Base-by-base conservation (phyloP, 2,113 vertebrate genomes). In the Lepus europaeus region DNA sequence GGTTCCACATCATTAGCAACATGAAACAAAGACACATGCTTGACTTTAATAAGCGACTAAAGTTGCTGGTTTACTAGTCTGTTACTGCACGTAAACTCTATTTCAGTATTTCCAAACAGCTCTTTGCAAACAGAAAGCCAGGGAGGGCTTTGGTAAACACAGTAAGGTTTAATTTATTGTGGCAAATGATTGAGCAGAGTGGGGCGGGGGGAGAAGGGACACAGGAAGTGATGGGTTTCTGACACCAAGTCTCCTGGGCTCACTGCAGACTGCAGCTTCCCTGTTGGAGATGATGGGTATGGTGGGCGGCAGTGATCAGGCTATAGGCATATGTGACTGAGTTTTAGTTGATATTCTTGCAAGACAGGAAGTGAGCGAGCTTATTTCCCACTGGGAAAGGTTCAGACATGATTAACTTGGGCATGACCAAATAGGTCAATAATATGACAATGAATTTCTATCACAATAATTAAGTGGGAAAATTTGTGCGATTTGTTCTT, bases 1-100 rank as follows among this genome's bases (percentile, higher is more conserved):
- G 97, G 99, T 99, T 99, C 99, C 98, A 98, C 99, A 99, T 98
- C 99, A 99, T 99, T 99, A 99, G 97, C 98, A 99, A 99, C 98
- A 99, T 98, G 99, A 99, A 99, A 99, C 98, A 98, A 99, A 99
- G 99, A 99, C 98, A 99, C 99, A 99, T 98, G 98, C 98, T 99
- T 98, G 98, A 99, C 98, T 99, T 99, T 99, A 99, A 99, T 99
- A 99, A 99, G 99, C 98, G 97, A 98, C 98, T 98, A 97, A 98
- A 99, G 98, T 98, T 98, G 98, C 98, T 98, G 98, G 98, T 97
- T 99, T 99, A 99, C 99, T 99, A 99, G 98, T 98, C 98, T 98
- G 98, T 98, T 98, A 98, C 98, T 98, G 98, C 97, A 98, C 93
- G 98, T 98, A 98, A 98, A 98, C 98, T 98, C 98, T 96, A 97